A percentile compares a stretch with the other conserved stretches of the same genome.
These are phyloP conservation scores for Petrosia ficiformis DNA, from an alignment of 37 sponge, comb jelly and placozoan genomes.

Conservation along the genomic window DNA sequence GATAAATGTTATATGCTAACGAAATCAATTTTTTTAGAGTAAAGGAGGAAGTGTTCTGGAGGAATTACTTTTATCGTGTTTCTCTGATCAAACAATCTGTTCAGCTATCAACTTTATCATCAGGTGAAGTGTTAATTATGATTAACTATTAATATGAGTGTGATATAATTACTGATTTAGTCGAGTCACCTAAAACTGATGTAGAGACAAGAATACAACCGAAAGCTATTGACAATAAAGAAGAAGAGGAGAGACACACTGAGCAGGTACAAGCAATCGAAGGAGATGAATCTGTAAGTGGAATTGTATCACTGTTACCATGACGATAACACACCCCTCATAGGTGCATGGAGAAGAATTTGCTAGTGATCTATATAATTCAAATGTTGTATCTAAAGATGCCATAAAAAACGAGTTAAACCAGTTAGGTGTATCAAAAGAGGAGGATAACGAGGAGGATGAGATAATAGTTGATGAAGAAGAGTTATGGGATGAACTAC, in stretches of 20 bases:
- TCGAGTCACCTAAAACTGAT: neutral
- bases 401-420: slow-evolving; percentile 46
- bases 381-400: neutral
- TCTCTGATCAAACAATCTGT: slow-evolving; percentile 94
- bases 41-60: slow-evolving; percentile 93
- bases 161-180: neutral
- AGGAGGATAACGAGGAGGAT: slow-evolving; percentile 13
- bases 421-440: slow-evolving; percentile 59
- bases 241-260: slow-evolving; percentile 6
- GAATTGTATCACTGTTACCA: neutral
- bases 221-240: neutral
- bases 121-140: neutral
- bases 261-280: neutral
- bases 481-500: slow-evolving; percentile 66
- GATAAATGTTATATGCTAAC: neutral
- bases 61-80: slow-evolving; percentile 97
- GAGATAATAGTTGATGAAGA: slow-evolving; percentile 26
- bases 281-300: neutral
- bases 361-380: slow-evolving; percentile 70
- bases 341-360: slow-evolving; percentile 74
- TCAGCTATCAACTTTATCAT: slow-evolving; percentile 54
- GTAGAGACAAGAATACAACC: neutral
- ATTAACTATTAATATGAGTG: neutral
- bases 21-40: slow-evolving; percentile 47
- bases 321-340: neutral